Base-by-base conservation (phyloP, 2,888 invertebrate genomes). In the Drosophila flavopinicola region DNA sequence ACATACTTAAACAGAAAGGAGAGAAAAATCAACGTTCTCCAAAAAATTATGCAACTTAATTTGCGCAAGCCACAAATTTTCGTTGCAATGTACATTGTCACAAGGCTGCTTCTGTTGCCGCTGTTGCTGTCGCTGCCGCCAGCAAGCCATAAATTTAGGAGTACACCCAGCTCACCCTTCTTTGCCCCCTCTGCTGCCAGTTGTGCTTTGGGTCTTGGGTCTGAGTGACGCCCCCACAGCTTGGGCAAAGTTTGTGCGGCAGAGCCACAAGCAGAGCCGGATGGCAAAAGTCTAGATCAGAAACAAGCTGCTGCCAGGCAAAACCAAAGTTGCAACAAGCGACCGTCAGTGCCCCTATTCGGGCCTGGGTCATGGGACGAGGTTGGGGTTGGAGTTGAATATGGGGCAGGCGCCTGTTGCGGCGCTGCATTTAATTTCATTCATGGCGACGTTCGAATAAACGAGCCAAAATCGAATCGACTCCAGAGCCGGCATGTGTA, bases 201-300 rank as follows among this genome's bases (percentile, higher is more conserved):
- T 37, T 54, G 39, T 42, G 30, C 11, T 25, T 20, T n/a, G 15
- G 48, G 25, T 24, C 17, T 11, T 51, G 23, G 47, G 47, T 25
- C 20, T 38, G 42, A 33, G 53, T 9, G 7, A 58, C 71, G 54
- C 75, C 75, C 75, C 51, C 61, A 38, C 39, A 56, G 48, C 42
- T 41, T 13, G 33, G 51, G 9, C 9, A 73, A 78, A 77, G 51
- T 78, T 75, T 70, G 60, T 56, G 53, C 56, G 51, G 53, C 47
- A 32, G 32, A 52, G 61, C 64, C 64, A 47, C 56, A 45, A 47
- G 45, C 58, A 47, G 53, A 33, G 54, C 56, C 67, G 68, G 63
- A 86, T 66, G 82, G 53, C 80, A 80, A 54, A 66, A 80, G 80
- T 80, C 87, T 79, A 85, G 73, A 73, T 73, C 73, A 73, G 77